phyloP scores from a whole-genome alignment of 2,113 vertebrate genomes.

The Gavialis gangeticus region DNA sequence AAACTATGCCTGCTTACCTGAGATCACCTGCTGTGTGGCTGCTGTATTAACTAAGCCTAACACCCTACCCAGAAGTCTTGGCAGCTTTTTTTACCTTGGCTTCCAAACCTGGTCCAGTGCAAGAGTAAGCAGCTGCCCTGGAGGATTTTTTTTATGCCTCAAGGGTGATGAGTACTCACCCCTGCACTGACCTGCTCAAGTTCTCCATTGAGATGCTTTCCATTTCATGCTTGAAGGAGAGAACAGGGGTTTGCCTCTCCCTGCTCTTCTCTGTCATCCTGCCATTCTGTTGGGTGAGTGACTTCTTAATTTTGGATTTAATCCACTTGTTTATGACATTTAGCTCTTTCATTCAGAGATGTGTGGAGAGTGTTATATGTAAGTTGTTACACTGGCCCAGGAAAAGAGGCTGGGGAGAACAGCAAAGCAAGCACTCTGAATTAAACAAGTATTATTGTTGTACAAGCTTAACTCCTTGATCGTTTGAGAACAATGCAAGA shows the following conservation, averaged over 20 bases:
- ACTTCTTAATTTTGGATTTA: slow-evolving; percentile 42
- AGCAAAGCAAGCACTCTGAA: too few species aligned
- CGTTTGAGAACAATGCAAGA: neutral
- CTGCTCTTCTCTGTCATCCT: neutral
- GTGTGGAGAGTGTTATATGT: neutral
- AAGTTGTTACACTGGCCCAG: neutral
- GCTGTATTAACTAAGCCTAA: neutral
- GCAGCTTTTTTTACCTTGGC: neutral
- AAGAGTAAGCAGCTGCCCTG: too few species aligned
- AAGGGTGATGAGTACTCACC: neutral
- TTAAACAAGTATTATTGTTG: too few species aligned
- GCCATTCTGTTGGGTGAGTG: neutral
- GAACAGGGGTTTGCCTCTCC: neutral
- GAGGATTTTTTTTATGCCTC: neutral
- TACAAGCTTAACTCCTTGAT: too few species aligned
- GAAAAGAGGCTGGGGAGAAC: neutral
- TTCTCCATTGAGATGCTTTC: rapidly evolving
- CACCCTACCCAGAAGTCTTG: neutral
- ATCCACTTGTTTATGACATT: slow-evolving; percentile 14
- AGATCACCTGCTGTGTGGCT: neutral
- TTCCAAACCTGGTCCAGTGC: neutral
- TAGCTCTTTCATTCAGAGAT: slow-evolving; percentile 43
- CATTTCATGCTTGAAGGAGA: neutral
- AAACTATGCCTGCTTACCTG: neutral
- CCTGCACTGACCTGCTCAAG: neutral